phyloP scores from a whole-genome alignment of 2,888 invertebrate species.

The Diaprepes abbreviatus region DNA sequence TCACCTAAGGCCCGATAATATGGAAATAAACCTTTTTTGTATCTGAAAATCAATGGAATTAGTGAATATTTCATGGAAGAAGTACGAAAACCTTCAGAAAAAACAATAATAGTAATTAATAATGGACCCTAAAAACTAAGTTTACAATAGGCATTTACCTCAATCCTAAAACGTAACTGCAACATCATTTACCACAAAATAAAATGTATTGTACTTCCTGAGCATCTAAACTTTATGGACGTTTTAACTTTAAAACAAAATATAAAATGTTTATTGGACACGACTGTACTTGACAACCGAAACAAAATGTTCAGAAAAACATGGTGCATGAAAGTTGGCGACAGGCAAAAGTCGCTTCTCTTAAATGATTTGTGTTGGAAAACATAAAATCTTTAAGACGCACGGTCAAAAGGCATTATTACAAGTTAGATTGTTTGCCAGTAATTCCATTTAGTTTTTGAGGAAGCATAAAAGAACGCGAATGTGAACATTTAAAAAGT shows the following conservation, averaged over 20 bases:
- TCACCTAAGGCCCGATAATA: too few species aligned
- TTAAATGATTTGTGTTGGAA: slow-evolving; percentile 29
- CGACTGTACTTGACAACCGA: slow-evolving; percentile 23
- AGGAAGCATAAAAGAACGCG: background rate
- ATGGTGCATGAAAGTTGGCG: slow-evolving; percentile 25
- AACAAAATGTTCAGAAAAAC: slow-evolving; percentile 19
- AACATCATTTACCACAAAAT: too few species aligned
- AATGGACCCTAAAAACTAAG: too few species aligned
- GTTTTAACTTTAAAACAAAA: slow-evolving; percentile 11
- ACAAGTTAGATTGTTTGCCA: background rate
- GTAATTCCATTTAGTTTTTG: background rate
- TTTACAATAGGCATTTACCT: too few species aligned
- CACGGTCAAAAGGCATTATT: slow-evolving; percentile 23
- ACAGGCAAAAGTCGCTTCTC: slow-evolving; percentile 28
- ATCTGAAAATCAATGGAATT: too few species aligned
- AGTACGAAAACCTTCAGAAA: too few species aligned
- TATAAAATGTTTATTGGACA: slow-evolving; percentile 27
- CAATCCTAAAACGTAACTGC: too few species aligned
- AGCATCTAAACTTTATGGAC: too few species aligned
- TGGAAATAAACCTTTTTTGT: too few species aligned
- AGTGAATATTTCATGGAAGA: too few species aligned
- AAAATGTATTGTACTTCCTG: too few species aligned
- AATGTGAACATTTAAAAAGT: background rate
- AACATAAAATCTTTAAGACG: slow-evolving; percentile 21
- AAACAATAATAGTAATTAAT: too few species aligned